Evolutionary conservation across 2,888 invertebrate genomes (phyloP).

Genomic region (Pristionchus maxplancki): DNA sequence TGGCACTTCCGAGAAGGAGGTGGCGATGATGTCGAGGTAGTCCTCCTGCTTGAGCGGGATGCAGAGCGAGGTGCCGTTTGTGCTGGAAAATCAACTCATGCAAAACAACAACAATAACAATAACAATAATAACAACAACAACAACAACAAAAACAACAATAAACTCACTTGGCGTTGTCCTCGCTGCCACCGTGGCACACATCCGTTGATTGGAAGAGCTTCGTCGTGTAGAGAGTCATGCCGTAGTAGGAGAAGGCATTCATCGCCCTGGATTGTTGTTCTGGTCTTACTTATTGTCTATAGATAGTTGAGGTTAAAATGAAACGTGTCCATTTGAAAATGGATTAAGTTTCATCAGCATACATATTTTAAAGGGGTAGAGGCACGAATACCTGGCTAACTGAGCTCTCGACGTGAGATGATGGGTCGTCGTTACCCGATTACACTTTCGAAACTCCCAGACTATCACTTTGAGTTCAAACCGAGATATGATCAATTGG

Average conservation of each 20-base stretch:
- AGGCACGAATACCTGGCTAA: no score
- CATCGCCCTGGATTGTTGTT: background rate
- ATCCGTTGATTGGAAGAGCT: slow-evolving; percentile 84
- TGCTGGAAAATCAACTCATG: no score
- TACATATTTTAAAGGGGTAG: no score
- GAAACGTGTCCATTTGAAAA: background rate
- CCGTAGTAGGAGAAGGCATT: slow-evolving; percentile 96
- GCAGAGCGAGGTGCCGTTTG: slow-evolving; percentile 21
- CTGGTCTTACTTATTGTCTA: no score
- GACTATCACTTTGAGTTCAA: no score
- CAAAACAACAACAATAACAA: background rate
- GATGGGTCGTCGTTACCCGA: no score
- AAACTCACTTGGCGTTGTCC: slow-evolving; percentile 25
- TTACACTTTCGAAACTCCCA: no score
- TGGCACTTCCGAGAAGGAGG: slow-evolving; percentile 93
- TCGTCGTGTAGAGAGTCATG: slow-evolving; percentile 92
- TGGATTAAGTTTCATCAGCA: background rate
- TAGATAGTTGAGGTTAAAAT: background rate
- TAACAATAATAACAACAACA: background rate
- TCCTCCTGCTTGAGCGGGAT: slow-evolving; percentile 80
- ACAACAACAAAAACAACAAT: no score
- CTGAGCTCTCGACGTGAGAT: no score
- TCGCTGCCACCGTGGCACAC: slow-evolving; percentile 33
- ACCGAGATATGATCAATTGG: no score
- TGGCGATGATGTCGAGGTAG: slow-evolving; percentile 93